Evolutionary conservation across 1,140 invertebrate species (phyloP).

Genomic region (Listronotus oregonensis): DNA sequence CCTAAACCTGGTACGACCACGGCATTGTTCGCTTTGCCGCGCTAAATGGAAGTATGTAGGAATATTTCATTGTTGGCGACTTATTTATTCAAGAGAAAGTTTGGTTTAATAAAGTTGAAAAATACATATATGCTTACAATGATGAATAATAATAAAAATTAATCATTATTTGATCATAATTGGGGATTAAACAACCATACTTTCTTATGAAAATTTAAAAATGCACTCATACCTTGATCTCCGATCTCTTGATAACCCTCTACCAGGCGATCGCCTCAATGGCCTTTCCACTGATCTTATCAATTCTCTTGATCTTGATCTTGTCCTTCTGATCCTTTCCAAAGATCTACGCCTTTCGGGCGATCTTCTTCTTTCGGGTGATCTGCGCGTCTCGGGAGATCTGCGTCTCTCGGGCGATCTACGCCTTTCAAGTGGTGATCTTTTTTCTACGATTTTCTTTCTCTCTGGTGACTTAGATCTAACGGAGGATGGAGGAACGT

Average conservation of each 20-base stretch:
- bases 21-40: too few species aligned
- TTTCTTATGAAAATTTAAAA: too few species aligned
- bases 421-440: neutral
- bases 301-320: constrained; percentile 18
- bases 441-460: neutral
- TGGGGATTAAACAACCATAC: too few species aligned
- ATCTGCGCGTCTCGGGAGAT: constrained; percentile 2
- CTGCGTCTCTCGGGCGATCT: constrained; percentile 8
- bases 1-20: too few species aligned
- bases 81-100: too few species aligned
- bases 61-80: too few species aligned
- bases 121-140: too few species aligned
- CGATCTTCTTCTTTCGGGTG: constrained; percentile 2
- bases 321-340: neutral
- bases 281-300: neutral
- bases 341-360: neutral
- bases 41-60: too few species aligned
- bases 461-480: constrained; percentile 6
- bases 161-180: too few species aligned
- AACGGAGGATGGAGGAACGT: neutral
- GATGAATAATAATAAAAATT: too few species aligned
- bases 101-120: too few species aligned
- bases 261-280: constrained; percentile 13
- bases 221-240: constrained; percentile 12
- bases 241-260: constrained; percentile 12